phyloP scores from a whole-genome alignment of 2,113 vertebrate species.

The Xenopus borealis region DNA sequence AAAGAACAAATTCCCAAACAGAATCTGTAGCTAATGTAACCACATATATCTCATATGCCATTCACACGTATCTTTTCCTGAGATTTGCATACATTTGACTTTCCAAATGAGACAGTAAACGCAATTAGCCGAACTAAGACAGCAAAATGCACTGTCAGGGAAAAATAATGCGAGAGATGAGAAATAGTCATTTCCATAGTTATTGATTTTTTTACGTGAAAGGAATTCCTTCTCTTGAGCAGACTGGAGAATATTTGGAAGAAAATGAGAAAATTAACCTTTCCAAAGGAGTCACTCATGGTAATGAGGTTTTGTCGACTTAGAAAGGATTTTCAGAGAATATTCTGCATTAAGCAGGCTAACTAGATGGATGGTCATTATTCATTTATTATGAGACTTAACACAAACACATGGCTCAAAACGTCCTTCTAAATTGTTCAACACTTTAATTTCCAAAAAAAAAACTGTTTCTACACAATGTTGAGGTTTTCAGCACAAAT shows the following conservation, averaged over 20 bases:
- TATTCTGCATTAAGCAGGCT: constrained; percentile 6
- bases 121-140: constrained; percentile 61
- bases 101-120: constrained; percentile 59
- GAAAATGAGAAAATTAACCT: constrained; percentile 46
- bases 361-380: neutral
- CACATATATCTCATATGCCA: constrained; percentile 51
- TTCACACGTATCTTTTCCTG: constrained; percentile 49
- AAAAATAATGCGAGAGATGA: constrained; percentile 27
- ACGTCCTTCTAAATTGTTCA: no score
- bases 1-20: constrained; percentile 63
- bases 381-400: no score
- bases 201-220: constrained; percentile 51
- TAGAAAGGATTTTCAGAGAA: constrained; percentile 9
- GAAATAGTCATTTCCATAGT: constrained; percentile 62
- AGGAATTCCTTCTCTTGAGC: constrained; percentile 49
- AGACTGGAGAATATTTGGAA: constrained; percentile 52
- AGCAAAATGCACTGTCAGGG: constrained; percentile 51
- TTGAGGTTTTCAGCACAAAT: no score
- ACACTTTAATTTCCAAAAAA: no score
- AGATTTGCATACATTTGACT: constrained; percentile 68
- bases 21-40: constrained; percentile 68
- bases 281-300: constrained; percentile 19
- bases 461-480: no score
- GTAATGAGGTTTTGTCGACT: constrained; percentile 28
- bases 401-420: no score